Conservation (phyloP, 2,797 vertebrate species). For the Siniperca undulata region DNA sequence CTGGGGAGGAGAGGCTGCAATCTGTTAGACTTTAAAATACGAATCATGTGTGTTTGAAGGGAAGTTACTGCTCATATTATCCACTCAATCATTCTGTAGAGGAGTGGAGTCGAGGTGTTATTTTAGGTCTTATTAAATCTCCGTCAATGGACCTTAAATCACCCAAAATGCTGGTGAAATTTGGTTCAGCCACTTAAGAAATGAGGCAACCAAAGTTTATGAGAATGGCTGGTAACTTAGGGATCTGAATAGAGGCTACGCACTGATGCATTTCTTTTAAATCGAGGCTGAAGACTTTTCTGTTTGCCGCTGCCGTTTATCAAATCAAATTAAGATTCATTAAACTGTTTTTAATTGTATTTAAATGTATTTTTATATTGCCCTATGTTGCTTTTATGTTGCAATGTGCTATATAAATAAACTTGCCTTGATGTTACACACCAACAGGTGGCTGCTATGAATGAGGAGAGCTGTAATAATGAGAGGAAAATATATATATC, state of each 20-base stretch:
- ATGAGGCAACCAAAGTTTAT: background rate
- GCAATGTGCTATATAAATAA: too few species aligned
- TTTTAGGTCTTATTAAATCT: background rate
- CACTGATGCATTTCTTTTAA: too few species aligned
- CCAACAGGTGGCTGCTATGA: background rate
- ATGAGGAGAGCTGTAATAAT: background rate
- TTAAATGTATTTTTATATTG: too few species aligned
- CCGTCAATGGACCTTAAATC: background rate
- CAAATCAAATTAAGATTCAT: too few species aligned
- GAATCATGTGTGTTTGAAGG: slow-evolving; percentile 10
- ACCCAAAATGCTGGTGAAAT: background rate
- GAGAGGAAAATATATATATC: too few species aligned
- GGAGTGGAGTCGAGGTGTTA: background rate
- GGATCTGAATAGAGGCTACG: too few species aligned
- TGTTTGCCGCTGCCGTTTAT: too few species aligned
- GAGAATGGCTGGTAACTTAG: background rate
- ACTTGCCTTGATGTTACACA: too few species aligned
- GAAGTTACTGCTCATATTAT: background rate
- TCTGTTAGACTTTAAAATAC: background rate
- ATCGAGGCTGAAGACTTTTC: too few species aligned
- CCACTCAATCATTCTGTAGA: background rate
- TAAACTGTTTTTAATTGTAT: too few species aligned
- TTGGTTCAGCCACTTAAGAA: background rate
- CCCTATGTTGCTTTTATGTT: too few species aligned
- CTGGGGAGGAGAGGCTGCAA: slow-evolving; percentile 28